These are phyloP conservation scores for Chondrilla cf. caribensis DNA, from an alignment of 37 sponge, comb jelly and placozoan species.

Conservation along the genomic window DNA sequence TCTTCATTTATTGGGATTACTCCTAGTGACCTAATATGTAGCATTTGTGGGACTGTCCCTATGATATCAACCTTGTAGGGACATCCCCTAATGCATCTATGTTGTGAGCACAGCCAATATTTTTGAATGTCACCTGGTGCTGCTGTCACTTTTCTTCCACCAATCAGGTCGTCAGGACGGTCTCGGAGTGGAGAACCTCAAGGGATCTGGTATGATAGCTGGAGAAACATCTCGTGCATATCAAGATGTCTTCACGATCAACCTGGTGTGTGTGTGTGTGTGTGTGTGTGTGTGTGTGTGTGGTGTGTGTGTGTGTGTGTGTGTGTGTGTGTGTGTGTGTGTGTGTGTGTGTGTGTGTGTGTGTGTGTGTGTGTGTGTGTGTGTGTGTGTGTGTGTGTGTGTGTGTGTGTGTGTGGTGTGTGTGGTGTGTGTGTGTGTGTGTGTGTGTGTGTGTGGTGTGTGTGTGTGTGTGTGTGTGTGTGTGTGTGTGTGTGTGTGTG, in stretches of 20 bases:
- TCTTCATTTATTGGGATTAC: too few species aligned
- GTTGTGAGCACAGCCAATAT: too few species aligned
- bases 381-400: constrained; percentile 8
- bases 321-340: constrained; percentile 23
- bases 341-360: constrained; percentile 23
- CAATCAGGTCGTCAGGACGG: constrained; percentile 67
- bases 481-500: too few species aligned
- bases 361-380: constrained; percentile 18
- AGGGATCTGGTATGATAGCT: constrained; percentile 95
- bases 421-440: too few species aligned
- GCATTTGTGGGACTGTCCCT: too few species aligned
- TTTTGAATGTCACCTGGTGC: neutral
- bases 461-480: too few species aligned
- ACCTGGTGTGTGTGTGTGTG: constrained; percentile 64
- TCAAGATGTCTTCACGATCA: constrained; percentile 91
- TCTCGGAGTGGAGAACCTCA: constrained; percentile 91
- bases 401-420: neutral
- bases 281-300: constrained; percentile 15
- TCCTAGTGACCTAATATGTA: too few species aligned
- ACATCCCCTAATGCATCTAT: too few species aligned
- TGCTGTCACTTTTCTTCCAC: neutral
- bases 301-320: constrained; percentile 21
- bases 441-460: too few species aligned
- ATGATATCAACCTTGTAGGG: too few species aligned
- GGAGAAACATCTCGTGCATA: constrained; percentile 96